Evolutionary conservation across 2,113 vertebrate species (phyloP).

Genomic region (Dicrurus megarhynchus): DNA sequence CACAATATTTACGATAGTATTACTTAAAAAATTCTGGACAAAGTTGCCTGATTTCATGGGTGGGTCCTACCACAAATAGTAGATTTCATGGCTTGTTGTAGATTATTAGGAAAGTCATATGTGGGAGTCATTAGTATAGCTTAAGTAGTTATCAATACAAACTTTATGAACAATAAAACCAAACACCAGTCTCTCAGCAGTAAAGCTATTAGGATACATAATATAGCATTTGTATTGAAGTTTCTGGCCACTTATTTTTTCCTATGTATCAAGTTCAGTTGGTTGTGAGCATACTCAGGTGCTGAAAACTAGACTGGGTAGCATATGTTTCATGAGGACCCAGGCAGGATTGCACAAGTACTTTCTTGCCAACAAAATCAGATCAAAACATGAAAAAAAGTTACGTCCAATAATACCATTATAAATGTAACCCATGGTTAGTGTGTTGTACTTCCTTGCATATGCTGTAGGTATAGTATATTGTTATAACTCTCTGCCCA

Average conservation of each 20-base stretch:
- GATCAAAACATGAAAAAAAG: constrained; percentile 33
- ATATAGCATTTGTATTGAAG: neutral
- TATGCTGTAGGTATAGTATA: neutral
- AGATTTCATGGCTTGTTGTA: neutral
- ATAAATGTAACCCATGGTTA: neutral
- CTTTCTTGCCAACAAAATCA: neutral
- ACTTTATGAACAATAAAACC: constrained; percentile 30
- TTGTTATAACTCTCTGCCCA: neutral
- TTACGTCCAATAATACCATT: neutral
- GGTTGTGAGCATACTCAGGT: neutral
- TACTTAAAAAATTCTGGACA: neutral
- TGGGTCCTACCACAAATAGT: neutral
- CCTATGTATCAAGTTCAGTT: neutral
- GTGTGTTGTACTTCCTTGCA: neutral
- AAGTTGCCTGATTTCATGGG: neutral
- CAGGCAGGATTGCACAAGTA: constrained; percentile 15
- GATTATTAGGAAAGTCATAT: neutral
- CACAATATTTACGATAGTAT: neutral
- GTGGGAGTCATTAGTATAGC: neutral
- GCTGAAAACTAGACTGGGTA: neutral
- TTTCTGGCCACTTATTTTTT: neutral
- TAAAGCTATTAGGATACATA: neutral
- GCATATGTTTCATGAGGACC: neutral
- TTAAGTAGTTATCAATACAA: constrained; percentile 23
- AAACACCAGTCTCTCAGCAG: neutral